Evolutionary conservation across 2,797 vertebrate genomes (phyloP).

Genomic region (Podarcis siculus): DNA sequence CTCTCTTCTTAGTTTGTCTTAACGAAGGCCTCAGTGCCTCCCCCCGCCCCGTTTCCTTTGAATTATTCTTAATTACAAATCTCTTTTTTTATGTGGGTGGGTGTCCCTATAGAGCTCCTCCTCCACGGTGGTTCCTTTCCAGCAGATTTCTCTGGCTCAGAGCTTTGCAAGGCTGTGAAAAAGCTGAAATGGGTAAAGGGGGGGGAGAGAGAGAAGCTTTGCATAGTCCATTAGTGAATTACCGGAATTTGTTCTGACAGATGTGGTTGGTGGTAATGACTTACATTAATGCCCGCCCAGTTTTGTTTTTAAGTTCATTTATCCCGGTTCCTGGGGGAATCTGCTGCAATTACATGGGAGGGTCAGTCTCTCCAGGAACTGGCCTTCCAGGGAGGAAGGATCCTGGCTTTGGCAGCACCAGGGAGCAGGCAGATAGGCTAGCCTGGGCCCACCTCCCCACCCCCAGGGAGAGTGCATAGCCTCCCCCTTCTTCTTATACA

Average conservation of each 20-base stretch:
- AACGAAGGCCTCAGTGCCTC: fast-evolving
- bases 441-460: no score
- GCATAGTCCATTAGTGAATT: conserved; percentile 77
- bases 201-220: conserved; percentile 39
- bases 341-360: conserved; percentile 59
- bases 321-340: conserved; percentile 59
- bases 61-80: not conserved
- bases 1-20: not conserved
- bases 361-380: conserved; percentile 53
- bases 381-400: not conserved
- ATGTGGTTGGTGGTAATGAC: conserved; percentile 75
- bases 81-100: not conserved
- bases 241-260: conserved; percentile 77
- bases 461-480: no score
- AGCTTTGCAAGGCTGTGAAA: not conserved
- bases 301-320: conserved; percentile 52
- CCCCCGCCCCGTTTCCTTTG: not conserved
- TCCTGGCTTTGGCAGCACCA: not conserved
- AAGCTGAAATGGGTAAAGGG: not conserved
- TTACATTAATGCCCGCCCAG: conserved; percentile 73
- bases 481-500: no score
- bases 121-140: not conserved
- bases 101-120: not conserved
- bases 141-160: not conserved
- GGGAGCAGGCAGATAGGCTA: no score